Percentiles rank a stretch among this genome's conserved stretches.
Conservation (phyloP, 1,140 invertebrate genomes). For the Liolophura sinensis region DNA sequence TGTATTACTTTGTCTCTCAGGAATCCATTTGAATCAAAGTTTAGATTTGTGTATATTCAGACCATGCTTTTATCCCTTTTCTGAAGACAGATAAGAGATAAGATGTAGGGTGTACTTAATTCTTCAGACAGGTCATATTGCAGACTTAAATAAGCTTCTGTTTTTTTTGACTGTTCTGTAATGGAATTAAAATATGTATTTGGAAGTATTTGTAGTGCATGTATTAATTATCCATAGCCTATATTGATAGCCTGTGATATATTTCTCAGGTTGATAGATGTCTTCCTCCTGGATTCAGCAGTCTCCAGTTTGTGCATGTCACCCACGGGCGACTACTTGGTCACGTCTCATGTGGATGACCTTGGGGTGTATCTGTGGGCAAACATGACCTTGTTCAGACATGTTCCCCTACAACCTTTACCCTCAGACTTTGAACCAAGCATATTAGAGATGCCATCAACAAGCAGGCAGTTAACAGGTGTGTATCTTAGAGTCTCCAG, state of each 20-base stretch:
- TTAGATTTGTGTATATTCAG: too few species aligned
- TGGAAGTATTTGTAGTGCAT: neutral
- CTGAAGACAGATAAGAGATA: too few species aligned
- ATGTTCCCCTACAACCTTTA: slow-evolving; percentile 78
- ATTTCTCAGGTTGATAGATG: slow-evolving; percentile 51
- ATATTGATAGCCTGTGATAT: neutral
- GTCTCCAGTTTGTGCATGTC: slow-evolving; percentile 83
- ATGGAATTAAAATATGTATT: neutral
- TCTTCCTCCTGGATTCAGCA: slow-evolving; percentile 49
- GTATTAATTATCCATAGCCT: neutral
- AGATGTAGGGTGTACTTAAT: neutral
- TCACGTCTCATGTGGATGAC: slow-evolving; percentile 84
- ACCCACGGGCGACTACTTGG: slow-evolving; percentile 86
- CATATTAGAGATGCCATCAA: slow-evolving; percentile 66
- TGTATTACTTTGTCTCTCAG: too few species aligned
- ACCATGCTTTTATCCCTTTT: too few species aligned
- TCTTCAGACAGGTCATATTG: neutral
- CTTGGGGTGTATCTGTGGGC: slow-evolving; percentile 93
- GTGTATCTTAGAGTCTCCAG: too few species aligned
- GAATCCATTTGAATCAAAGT: too few species aligned
- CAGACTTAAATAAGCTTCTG: neutral
- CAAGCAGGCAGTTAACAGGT: slow-evolving; percentile 21
- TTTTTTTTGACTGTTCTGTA: neutral
- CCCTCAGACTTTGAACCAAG: slow-evolving; percentile 65
- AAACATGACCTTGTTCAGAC: slow-evolving; percentile 82